Base-by-base conservation (phyloP, 2,797 vertebrate species). In the Ceryle rudis region DNA sequence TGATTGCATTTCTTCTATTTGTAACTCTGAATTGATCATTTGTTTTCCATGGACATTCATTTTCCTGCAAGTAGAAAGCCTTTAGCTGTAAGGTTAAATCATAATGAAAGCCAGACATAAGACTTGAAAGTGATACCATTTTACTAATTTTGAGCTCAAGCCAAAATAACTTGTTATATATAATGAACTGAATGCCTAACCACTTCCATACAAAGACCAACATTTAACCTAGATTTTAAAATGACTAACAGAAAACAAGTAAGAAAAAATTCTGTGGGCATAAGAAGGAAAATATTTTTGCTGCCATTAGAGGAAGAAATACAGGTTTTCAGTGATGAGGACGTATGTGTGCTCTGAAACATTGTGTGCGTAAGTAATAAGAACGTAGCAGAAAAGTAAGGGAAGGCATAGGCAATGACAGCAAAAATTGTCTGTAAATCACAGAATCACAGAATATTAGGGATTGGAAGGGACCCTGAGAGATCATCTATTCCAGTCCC, bases 91-190 rank as follows among this genome's bases (percentile, higher is more conserved):
- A 93, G 5, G 11, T 77, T 83, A 92, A 96, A 93, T 86, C 33
- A 15, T 74, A 35, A 47, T 72, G 57, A 91, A 39, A 93, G 16
- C 33, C 69, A 84, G 67, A 96, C 54, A 74, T 71, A 81, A 93
- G 64, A 91, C 29, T 22, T 91, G 58, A 81, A 14, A 82, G n/a
- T 82, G 35, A 95, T 57, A 88, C 6, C 13, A 25, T 75, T 73
- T 90, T 80, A 64, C 29, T 95, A 67, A 92, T 96, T 97, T 92
- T 74, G 21, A 81, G 51, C 39, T 37, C 79, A 78, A 89, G 85
- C 16, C 37, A 85, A 86, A 94, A 42, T 71, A 86, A 65, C 69
- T 55, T 47, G 58, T 90, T 18, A 42, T 37, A 61, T 72, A 22
- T 35, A 58, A 51, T 85, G 49, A 83, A 69, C 4, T 14, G 75